Base-by-base conservation (phyloP, 2,797 vertebrate genomes). In the Acanthis flammea region DNA sequence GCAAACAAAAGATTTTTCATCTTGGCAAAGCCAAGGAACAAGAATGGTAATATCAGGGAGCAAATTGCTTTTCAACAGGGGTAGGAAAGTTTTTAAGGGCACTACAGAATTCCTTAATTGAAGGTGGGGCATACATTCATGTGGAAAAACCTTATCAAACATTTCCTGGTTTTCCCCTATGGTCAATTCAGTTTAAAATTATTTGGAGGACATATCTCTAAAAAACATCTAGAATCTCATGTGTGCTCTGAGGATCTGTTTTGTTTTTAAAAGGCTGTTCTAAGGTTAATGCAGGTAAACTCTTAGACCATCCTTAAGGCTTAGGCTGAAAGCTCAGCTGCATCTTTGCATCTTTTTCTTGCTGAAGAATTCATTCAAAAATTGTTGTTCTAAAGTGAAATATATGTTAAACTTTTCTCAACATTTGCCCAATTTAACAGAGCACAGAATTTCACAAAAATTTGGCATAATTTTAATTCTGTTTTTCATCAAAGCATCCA, bases 1-100 rank as follows among this genome's bases (percentile, higher is more conserved):
- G 14, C 42, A 73, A 65, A 55, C 10, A 1, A 42, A 12, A 48
- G 10, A 10, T 31, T 31, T 35, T 57, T 50, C 51, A 12, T 31
- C 9, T 58, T n/a, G 12, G 7, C 37, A n/a, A 58, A 44, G 31
- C 25, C 0, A 0, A 27, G 61, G 35, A 44, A 18, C 6, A 16
- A 19, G 25, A 35, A 12, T 42, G 31, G 2, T 50, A 14, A 18
- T 35, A 25, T 22, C 33, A 74, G 22, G 53, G 61, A 58, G 12
- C 6, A 57, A 66, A 66, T 8, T 66, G 12, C 9, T 58, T 31
- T 50, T 22, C 27, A 44, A 1, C 10, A 50, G 22, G 21, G 5
- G 6, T 6, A 31, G 5, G n/a, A 37, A 66, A 42, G 14, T 4
- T 57, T 84, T 66, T 50, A 10, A 42, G 50, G 31, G 14, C 22